These are phyloP conservation scores for Calliopsis andreniformis DNA, from an alignment of 1,140 invertebrate genomes.

Conservation along the genomic window DNA sequence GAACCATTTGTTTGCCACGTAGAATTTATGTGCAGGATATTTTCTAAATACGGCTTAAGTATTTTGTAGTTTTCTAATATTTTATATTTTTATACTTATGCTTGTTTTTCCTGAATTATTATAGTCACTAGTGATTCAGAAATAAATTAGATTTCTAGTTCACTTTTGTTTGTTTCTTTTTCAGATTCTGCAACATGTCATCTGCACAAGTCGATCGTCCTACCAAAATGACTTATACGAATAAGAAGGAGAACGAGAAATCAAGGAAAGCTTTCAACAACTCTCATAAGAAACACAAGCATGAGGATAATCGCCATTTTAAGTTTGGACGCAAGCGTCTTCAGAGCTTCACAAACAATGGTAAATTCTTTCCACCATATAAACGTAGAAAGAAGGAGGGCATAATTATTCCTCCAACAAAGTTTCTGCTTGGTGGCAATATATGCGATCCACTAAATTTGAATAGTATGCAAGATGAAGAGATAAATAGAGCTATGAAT, in stretches of 20 bases:
- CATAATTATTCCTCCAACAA: constrained; percentile 90
- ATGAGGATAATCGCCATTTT: constrained; percentile 78
- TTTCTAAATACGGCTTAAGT: background rate
- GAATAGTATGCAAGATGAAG: constrained; percentile 94
- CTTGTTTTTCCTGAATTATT: background rate
- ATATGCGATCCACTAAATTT: constrained; percentile 97
- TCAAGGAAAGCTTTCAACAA: constrained; percentile 68
- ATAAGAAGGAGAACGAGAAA: constrained; percentile 78
- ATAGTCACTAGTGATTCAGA: background rate
- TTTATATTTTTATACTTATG: background rate
- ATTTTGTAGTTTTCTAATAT: background rate
- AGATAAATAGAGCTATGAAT: constrained; percentile 92
- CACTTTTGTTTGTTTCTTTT: background rate
- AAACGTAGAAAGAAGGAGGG: constrained; percentile 88
- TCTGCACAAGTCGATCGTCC: constrained; percentile 73
- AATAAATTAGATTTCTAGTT: background rate
- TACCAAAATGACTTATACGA: constrained; percentile 64
- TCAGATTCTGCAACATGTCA: constrained; percentile 65
- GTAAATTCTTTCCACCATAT: constrained; percentile 81
- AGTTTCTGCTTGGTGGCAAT: constrained; percentile 96
- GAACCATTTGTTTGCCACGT: background rate
- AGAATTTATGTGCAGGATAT: background rate
- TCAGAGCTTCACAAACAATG: constrained; percentile 81
- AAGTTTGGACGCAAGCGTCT: constrained; percentile 81
- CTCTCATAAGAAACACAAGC: constrained; percentile 77